phyloP scores from a whole-genome alignment of 2,888 invertebrate species.

The Pterostichus madidus region DNA sequence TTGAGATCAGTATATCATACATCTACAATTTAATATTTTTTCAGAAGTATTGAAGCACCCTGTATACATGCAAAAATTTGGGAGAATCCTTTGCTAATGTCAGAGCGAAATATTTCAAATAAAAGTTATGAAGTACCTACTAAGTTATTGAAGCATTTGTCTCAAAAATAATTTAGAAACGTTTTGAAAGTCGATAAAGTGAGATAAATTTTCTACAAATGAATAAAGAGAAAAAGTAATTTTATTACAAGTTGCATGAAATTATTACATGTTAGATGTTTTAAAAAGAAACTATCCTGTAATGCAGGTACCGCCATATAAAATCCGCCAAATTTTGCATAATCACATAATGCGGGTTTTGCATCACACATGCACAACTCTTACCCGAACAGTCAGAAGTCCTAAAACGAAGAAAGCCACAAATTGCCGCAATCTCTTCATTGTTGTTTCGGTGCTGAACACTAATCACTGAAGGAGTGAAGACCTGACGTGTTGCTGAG shows the following conservation, averaged over 20 bases:
- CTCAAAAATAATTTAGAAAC: too few species aligned
- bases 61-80: too few species aligned
- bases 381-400: constrained; percentile 60
- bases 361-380: constrained; percentile 18
- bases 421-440: constrained; percentile 62
- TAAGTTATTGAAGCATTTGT: too few species aligned
- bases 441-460: constrained; percentile 25
- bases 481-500: neutral
- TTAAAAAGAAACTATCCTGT: constrained; percentile 19
- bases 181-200: too few species aligned
- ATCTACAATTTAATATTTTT: too few species aligned
- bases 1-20: too few species aligned
- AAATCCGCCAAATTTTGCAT: constrained; percentile 48
- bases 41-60: too few species aligned
- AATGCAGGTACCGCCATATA: constrained; percentile 58
- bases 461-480: constrained; percentile 2
- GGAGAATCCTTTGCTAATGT: too few species aligned
- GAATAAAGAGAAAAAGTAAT: neutral
- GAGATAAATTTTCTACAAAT: neutral
- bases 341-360: constrained; percentile 48
- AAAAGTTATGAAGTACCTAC: too few species aligned
- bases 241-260: constrained; percentile 8
- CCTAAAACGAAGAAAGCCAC: constrained; percentile 57
- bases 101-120: too few species aligned
- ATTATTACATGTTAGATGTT: neutral